Evolutionary conservation across 2,888 invertebrate species (phyloP), one percentile per base, ranked within the genome.

Genomic region (Cephus pygmeus): DNA sequence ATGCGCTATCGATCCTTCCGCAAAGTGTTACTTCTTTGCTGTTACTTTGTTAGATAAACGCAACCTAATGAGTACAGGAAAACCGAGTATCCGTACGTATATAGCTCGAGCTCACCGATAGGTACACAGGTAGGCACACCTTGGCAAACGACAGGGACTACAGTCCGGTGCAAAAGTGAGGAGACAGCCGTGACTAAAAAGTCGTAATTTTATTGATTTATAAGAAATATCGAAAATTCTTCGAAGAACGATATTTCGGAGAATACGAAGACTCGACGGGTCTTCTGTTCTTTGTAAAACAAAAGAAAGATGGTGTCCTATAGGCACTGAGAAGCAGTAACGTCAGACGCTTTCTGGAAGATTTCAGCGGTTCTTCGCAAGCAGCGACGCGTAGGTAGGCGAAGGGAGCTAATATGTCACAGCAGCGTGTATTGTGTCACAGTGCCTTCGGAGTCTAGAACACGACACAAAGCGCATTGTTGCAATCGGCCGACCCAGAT

Each of bases 401-500:
- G 79, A 76, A 75, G 73, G 76, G 76, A 79, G 74, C 76, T 76
- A 71, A 77, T 79, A 71, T 73, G 69, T 79, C 79, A 77, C 75
- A 71, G 75, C 76, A 69, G 73, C 69, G 75, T 76, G 76, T 31
- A 76, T 76, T 77, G 81, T 79, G 80, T 83, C 82, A 81, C 76
- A 76, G 78, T 78, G 73, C 73, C 73, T 73, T 69, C 12, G 73
- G 34, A 36, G 73, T 71, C 75, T 79, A 31, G 79, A 69, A 78
- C 80, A 81, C 80, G 80, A 82, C 85, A 86, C 88, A 88, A 87
- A 88, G 87, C 85, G 86, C 85, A 88, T 88, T 88, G 88, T 88
- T 86, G 86, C 87, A 84, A 84, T 88, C 86, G 81, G 79, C 80
- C 88, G 88, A 88, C 88, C 87, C 82, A 88, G 86, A 88, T 88